Evolutionary conservation across 2,797 vertebrate genomes (phyloP), one percentile per base, ranked within the genome.

Genomic region (Oreonectes daqikongensis): DNA sequence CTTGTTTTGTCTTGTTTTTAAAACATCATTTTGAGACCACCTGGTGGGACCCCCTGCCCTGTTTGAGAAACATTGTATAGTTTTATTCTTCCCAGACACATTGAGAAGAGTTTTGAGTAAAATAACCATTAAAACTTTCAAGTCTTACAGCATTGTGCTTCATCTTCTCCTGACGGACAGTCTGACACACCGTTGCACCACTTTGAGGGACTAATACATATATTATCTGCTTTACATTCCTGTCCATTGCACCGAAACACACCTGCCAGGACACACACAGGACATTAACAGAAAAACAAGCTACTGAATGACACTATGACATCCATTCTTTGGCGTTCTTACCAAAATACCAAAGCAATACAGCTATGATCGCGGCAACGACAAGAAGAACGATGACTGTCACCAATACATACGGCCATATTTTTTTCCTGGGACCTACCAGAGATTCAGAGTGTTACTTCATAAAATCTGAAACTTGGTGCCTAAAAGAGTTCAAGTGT

Each of bases 271-370:
- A 28, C 55, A 57, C 14, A 57, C 26, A 17, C 12, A 59, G 7
- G 0, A 17, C 6, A 59, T 28, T 28, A 59, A 59, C 24, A 17
- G 1, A 59, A 15, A 30, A 59, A 18, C 55, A 57, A 57, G 12
- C 1, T 20, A 50, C 2, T 8, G 5, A 18, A 46, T 26, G 8
- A 28, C 5, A 11, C 5, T 28, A 8, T 9, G 7, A 66, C 5
- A 66, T 17, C 11, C 11, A 55, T 1, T 12, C 1, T n/a, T 24
- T 9, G 14, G 14, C 3, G 35, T 40, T 88, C 95, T 95, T 91
- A 98, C 96, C 71, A 80, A 95, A 96, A 85, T 92, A 94, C 97
- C 96, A 97, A 69, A 94, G 73, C 82, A 96, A 68, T 65, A 89
- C 1, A 0, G 79, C 89, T 0, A 74, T 48, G 18, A 91, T 40